Evolutionary conservation across 2,113 vertebrate species (phyloP), one percentile per base, ranked within the genome.

Genomic region (Corapipo altera): DNA sequence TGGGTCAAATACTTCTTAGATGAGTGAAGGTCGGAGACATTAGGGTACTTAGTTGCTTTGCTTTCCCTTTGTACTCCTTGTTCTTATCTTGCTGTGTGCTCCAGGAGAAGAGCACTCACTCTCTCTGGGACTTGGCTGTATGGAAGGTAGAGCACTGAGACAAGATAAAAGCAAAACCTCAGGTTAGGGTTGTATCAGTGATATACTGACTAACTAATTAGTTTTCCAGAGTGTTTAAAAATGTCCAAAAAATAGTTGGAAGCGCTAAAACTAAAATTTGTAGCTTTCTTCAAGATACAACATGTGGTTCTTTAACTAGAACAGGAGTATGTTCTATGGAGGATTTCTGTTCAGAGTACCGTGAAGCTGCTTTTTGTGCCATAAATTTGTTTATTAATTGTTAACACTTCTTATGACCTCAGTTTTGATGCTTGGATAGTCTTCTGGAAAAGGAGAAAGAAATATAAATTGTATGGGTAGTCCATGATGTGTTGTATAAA

Each of bases 1-100:
- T 65, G 88, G 87, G 91, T 97, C 94, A 95, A 82, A 88, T 85
- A 91, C 93, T 70, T 83, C 71, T 66, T 52, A 49, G 71, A 79
- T 59, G 89, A 74, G 69, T 16, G 73, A 93, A 96, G 89, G 74
- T 93, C 52, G 51, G 37, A 61, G 86, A 88, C 52, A 95, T 82
- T 85, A n/a, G 33, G 30, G 85, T 80, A 79, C 75, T 89, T 93
- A 91, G 93, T 96, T 96, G 95, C 79, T 93, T 35, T 17, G 76
- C 89, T 94, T 91, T 88, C 81, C 20, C 69, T 91, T 86, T 58
- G 84, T 80, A 67, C 12, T 30, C 19, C 4, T 81, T 57, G 70
- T 74, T 93, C 75, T 84, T 92, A 69, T 72, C 69, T 86, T 78
- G 71, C 81, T 5, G 0, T 57, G 72, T 77, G 16, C 35, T 81